phyloP scores from a whole-genome alignment of 2,113 vertebrate species.

The Campylorhamphus procurvoides region DNA sequence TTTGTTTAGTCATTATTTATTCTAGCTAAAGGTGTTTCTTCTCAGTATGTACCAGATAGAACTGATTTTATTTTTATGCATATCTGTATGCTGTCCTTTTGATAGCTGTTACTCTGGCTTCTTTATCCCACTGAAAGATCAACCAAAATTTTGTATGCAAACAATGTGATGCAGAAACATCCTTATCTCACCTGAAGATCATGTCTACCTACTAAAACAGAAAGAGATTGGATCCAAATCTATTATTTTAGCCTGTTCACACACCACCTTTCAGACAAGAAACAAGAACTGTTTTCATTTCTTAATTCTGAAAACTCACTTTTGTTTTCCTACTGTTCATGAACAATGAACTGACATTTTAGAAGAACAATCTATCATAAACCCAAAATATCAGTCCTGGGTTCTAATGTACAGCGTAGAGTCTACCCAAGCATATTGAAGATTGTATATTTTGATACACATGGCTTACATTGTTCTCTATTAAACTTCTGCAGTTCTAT shows the following conservation, averaged over 20 bases:
- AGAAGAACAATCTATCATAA: not conserved
- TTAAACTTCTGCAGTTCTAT: not conserved
- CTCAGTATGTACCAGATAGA: not conserved
- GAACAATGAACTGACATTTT: not conserved
- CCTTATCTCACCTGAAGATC: not conserved
- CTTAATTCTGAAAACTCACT: not conserved
- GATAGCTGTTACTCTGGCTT: not conserved
- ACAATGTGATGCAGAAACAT: not conserved
- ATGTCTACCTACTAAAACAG: not conserved
- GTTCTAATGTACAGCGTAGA: not conserved
- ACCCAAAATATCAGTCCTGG: not conserved
- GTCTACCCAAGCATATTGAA: not conserved
- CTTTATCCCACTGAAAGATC: not conserved
- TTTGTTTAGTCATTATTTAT: not conserved
- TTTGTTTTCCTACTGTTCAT: not conserved
- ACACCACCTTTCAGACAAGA: not conserved
- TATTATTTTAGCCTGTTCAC: not conserved
- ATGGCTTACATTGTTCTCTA: not conserved
- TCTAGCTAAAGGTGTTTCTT: not conserved
- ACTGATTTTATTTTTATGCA: not conserved
- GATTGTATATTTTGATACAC: not conserved
- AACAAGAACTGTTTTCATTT: not conserved
- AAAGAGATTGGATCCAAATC: not conserved
- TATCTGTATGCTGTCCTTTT: not conserved
- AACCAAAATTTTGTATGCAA: not conserved